phyloP scores from a whole-genome alignment of 2,797 vertebrate species.

The Argyrosomus regius region DNA sequence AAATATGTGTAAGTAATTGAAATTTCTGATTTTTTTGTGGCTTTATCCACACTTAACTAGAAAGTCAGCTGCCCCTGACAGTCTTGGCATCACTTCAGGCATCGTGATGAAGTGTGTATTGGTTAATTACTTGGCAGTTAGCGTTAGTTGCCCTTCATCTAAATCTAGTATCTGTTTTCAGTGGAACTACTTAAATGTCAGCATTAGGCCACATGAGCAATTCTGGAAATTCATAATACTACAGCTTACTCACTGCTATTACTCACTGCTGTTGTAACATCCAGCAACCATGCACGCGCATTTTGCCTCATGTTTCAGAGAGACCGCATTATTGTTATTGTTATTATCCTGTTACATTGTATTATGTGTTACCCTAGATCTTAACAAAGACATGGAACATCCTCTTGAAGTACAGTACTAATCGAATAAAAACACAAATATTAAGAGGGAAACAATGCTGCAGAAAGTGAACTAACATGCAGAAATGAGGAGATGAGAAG shows the following conservation, averaged over 20 bases:
- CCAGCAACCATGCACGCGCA: not conserved
- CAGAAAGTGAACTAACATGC: not conserved
- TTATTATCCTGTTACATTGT: not conserved
- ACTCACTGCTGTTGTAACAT: conserved; percentile 29
- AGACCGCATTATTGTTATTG: not conserved
- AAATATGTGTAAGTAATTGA: conserved; percentile 73
- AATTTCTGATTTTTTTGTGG: conserved; percentile 15
- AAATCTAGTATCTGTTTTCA: conserved; percentile 23
- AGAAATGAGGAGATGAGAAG: conserved; percentile 15
- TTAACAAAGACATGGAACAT: not conserved
- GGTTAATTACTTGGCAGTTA: conserved; percentile 40
- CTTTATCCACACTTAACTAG: conserved; percentile 17
- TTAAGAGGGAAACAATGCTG: not conserved
- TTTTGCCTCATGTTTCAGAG: not conserved
- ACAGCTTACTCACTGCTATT: conserved; percentile 45
- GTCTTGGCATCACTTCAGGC: conserved; percentile 19
- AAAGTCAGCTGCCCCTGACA: conserved; percentile 6
- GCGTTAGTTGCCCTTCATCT: conserved; percentile 4
- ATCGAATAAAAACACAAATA: conserved; percentile 20
- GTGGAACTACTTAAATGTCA: conserved; percentile 31
- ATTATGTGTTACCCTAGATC: not conserved
- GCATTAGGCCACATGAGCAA: conserved; percentile 32
- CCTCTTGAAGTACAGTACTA: not conserved
- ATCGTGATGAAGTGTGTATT: conserved; percentile 32
- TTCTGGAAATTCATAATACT: conserved; percentile 44